Conservation (phyloP, 2,888 invertebrate species). For the Ypsolopha scabrella region DNA sequence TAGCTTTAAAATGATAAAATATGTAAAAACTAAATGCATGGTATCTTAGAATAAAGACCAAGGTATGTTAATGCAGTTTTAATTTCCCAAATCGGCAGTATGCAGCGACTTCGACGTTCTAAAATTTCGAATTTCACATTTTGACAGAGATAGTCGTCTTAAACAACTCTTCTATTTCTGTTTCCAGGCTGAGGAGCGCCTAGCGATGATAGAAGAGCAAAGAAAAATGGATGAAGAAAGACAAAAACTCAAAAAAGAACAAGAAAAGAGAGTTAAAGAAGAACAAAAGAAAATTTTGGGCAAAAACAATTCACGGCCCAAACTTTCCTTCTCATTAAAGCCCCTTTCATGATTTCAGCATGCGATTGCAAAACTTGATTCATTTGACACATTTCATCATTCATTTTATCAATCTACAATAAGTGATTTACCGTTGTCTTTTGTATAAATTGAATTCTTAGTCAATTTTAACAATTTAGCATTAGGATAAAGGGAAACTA, state of each 20-base stretch:
- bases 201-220: conserved; percentile 97
- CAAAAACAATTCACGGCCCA: conserved; percentile 96
- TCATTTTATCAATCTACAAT: background rate
- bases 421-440: background rate
- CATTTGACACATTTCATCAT: background rate
- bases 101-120: too few species aligned
- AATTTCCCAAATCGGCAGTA: too few species aligned
- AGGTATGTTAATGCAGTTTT: too few species aligned
- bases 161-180: conserved; percentile 4
- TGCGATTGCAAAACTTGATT: background rate
- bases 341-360: conserved; percentile 74
- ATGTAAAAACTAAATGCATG: too few species aligned
- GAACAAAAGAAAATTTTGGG: conserved; percentile 98
- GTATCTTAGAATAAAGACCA: too few species aligned
- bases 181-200: conserved; percentile 92
- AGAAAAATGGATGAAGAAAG: conserved; percentile 96
- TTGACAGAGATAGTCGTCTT: too few species aligned
- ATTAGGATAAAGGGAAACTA: too few species aligned
- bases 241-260: conserved; percentile 92
- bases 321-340: conserved; percentile 91
- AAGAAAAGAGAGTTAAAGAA: conserved; percentile 91
- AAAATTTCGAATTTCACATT: too few species aligned
- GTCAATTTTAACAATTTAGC: too few species aligned
- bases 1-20: too few species aligned
- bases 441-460: too few species aligned